Base-by-base conservation (phyloP, 2,888 invertebrate genomes). In the Brachypalpus laphriformis region DNA sequence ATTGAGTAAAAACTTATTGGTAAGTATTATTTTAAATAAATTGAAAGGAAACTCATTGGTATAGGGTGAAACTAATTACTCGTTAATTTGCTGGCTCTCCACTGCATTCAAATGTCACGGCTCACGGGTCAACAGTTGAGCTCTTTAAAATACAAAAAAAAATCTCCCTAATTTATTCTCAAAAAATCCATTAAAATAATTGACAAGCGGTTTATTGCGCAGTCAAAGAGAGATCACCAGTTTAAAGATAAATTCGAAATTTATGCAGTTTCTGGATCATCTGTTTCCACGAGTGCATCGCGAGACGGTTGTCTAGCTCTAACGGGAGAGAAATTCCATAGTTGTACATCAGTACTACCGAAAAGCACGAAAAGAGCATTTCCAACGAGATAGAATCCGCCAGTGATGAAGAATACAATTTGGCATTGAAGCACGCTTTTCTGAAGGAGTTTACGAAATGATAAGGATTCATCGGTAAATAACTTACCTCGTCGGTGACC, bases 341-440 rank as follows among this genome's bases (percentile, higher is more conserved):
- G 89, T 88, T 96, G 96, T 4, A 93, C 92, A 80, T 94, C 93
- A 2, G 94, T 94, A 54, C 94, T 94, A 3, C 95, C 94, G 89
- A 95, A 96, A 0, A 95, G 88, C 1, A 96, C 89, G 89, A 95
- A 97, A 87, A 95, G 93, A 25, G 95, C 90, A 89, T 95, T 95
- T 8, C 95, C 94, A 59, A 94, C 90, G 82, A 95, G 93, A 89
- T 96, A 96, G 20, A 96, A 92, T n/a, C 92, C 94, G 0, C 96
- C 94, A 0, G 96, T 94, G 6, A 96, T 92, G 90, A 95, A 95
- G 91, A 97, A 97, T 11, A 96, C 95, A 71, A 94, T 94, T 61
- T 94, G 93, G 97, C 97, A 97, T 89, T 95, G 94, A 1, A 89
- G 86, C 0, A 94, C 93, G 87, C 95, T 92, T 11, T 91, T 92